phyloP scores from a whole-genome alignment of 2,888 invertebrate species.

The Dasypolia templi region DNA sequence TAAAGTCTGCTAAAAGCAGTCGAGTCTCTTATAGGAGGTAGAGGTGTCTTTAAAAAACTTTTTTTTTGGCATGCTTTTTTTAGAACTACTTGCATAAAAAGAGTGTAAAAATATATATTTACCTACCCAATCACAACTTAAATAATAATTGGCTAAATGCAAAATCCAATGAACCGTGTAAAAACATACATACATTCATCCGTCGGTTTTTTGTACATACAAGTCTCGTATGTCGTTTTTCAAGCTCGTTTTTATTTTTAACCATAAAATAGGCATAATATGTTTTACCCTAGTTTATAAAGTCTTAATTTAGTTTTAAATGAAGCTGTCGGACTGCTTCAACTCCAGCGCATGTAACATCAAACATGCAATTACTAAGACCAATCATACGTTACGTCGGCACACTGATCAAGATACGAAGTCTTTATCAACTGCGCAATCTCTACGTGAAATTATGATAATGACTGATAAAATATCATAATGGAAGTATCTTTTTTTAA shows the following conservation, averaged over 20 bases:
- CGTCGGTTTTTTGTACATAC: background rate
- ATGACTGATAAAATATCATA: constrained; percentile 35
- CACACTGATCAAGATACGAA: constrained; percentile 31
- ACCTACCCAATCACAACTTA: background rate
- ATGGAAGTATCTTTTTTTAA: constrained; percentile 25
- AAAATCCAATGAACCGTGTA: background rate
- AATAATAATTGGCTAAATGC: background rate
- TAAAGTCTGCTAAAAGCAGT: background rate
- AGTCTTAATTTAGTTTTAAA: constrained; percentile 40
- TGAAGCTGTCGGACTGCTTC: constrained; percentile 29
- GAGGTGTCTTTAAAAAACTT: background rate
- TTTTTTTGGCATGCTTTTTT: background rate
- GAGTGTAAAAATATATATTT: background rate
- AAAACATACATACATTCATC: background rate
- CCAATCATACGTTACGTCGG: constrained; percentile 37
- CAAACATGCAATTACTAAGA: constrained; percentile 22
- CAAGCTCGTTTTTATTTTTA: background rate
- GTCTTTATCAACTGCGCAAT: constrained; percentile 22
- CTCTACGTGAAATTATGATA: constrained; percentile 40
- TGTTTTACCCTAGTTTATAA: background rate
- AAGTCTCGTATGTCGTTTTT: background rate
- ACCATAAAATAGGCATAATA: background rate
- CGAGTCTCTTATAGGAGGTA: background rate
- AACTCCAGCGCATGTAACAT: constrained; percentile 8
- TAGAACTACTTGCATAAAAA: too few relatives aligned